Base-by-base conservation (phyloP, 2,888 invertebrate species). In the Cheilosia soror region DNA sequence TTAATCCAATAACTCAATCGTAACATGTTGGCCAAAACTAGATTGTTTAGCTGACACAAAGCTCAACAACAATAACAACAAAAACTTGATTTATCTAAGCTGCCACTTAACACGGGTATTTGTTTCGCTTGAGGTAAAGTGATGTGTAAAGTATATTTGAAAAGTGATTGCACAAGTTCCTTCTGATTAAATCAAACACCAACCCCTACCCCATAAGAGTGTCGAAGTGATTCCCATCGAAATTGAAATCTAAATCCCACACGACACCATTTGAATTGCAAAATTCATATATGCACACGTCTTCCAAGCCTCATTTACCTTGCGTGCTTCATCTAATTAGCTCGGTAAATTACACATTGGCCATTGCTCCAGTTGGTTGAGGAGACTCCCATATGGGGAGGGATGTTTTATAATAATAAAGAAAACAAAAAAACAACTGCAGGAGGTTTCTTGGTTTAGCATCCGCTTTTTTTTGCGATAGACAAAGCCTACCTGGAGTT, bases 241-340 rank as follows among this genome's bases (percentile, higher is more conserved):
- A 72, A 58, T 63, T 65, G 47, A 75, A 55, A 27, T 20, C 75
- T 37, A 29, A 37, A 4, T 37, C 37, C 37, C 11, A 55, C 73
- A 44, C 55, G 58, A 42, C 31, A 42, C 33, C 60, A 73, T 69
- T 65, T 75, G 42, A 60, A 71, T 80, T 80, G 84, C 75, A 65
- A 76, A 68, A 65, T 66, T 5, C 13, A 11, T 37, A 20, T 20
- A 20, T 20, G n/a, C 47, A 51, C 37, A 11, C 44, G 37, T n/a
- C 57, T 47, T 62, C 15, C 27, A 57, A 55, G 62, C 47, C 53
- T 62, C 76, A 63, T 72, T 72, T 60, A 51, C 49, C 72, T 73
- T 63, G 79, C 84, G 75, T 84, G 84, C 63, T 13, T 6, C 33
- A 25, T 15, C 9, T 63, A 69, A 75, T 84, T 79, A 69, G 40